phyloP scores from a whole-genome alignment of 2,888 invertebrate genomes.

The Leucophenga montana region DNA sequence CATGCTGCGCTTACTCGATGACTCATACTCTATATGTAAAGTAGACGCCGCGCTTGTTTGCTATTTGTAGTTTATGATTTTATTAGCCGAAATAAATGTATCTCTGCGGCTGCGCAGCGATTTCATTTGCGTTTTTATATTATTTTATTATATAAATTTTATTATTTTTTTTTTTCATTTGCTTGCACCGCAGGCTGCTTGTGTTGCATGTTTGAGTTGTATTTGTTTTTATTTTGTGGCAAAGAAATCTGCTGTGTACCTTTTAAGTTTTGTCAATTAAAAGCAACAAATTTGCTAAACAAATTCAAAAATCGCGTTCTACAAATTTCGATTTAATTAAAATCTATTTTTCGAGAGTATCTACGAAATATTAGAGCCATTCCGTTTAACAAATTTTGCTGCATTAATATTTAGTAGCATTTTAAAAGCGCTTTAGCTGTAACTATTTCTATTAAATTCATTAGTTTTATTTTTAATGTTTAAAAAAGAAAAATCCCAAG shows the following conservation, averaged over 20 bases:
- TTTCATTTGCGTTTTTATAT: constrained; percentile 14
- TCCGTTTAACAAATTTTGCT: too few species aligned
- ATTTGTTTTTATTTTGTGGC: constrained; percentile 35
- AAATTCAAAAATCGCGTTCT: constrained; percentile 69
- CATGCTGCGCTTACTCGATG: constrained; percentile 36
- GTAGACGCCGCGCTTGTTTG: constrained; percentile 50
- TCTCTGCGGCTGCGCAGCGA: constrained; percentile 34
- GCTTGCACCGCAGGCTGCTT: constrained; percentile 56
- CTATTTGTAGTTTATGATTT: constrained; percentile 65
- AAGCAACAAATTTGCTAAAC: constrained; percentile 69
- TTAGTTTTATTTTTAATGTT: constrained; percentile 23
- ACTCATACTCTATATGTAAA: constrained; percentile 55
- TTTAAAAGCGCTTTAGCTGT: neutral
- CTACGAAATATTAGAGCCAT: too few species aligned
- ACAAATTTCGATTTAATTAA: constrained; percentile 61
- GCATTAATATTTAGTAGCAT: neutral
- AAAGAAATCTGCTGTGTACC: constrained; percentile 32
- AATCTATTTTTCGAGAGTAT: constrained; percentile 15
- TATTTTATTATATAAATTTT: constrained; percentile 21
- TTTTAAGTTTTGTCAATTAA: constrained; percentile 68
- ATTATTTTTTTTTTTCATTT: constrained; percentile 15
- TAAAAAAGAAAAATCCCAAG: neutral
- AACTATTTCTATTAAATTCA: constrained; percentile 32
- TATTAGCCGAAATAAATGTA: constrained; percentile 61
- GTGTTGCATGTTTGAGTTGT: constrained; percentile 36